These are phyloP conservation scores for Mastomys natalensis DNA, from an alignment of 2,113 vertebrate genomes.

Conservation along the genomic window DNA sequence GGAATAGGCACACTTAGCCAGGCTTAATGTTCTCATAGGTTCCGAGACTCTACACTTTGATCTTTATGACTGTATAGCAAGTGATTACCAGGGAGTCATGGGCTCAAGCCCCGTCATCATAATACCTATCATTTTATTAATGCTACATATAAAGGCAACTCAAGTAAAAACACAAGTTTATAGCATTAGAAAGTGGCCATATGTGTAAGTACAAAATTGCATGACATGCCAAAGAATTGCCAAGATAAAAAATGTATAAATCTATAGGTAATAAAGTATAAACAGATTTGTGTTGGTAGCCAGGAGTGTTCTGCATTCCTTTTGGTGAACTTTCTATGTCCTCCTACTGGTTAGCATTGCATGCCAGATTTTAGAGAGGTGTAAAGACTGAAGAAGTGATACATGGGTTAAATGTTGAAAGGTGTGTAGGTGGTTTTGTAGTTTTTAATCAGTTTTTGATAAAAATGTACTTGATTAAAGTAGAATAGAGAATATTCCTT, in stretches of 20 bases:
- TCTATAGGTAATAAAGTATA: background rate
- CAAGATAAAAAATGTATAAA: background rate
- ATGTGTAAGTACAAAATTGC: background rate
- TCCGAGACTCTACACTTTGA: too few relatives aligned
- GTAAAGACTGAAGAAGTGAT: background rate
- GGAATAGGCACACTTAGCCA: background rate
- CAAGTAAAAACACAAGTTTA: background rate
- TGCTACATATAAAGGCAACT: background rate
- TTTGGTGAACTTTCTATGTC: background rate
- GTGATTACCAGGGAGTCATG: background rate
- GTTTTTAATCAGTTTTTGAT: background rate
- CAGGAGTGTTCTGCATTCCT: background rate
- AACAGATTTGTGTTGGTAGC: background rate
- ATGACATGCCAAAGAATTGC: background rate
- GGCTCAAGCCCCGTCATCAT: background rate
- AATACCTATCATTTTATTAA: background rate
- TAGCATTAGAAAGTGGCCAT: background rate
- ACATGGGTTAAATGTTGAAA: background rate
- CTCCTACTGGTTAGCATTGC: background rate
- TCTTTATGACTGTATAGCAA: background rate
- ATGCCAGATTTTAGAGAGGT: background rate
- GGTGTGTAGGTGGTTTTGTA: background rate
- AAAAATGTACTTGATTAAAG: background rate
- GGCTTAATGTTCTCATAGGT: background rate
- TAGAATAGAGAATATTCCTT: background rate